Evolutionary conservation across 2,888 invertebrate genomes (phyloP).

Genomic region (Colostygia pectinataria): DNA sequence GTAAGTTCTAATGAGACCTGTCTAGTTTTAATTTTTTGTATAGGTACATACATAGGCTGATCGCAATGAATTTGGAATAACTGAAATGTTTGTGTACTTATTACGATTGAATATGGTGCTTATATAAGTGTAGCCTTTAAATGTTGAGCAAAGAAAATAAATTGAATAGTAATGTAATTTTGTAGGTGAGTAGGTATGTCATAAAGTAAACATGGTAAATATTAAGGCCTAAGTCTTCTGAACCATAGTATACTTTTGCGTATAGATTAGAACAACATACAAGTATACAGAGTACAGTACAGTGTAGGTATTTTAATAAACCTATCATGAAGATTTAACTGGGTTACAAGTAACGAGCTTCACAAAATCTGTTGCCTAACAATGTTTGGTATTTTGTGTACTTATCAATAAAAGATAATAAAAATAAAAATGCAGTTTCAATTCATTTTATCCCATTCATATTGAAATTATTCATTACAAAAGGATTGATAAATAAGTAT

Average conservation of each 20-base stretch:
- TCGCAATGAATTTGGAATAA: no score
- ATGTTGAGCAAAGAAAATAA: conserved; percentile 19
- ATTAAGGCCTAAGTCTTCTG: neutral
- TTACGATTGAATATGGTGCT: conserved; percentile 32
- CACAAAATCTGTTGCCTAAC: conserved; percentile 37
- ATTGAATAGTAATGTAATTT: conserved; percentile 16
- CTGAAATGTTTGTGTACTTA: conserved; percentile 25
- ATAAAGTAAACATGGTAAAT: neutral
- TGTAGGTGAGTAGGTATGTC: conserved; percentile 4
- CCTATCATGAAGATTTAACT: neutral
- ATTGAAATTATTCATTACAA: conserved; percentile 76
- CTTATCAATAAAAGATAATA: conserved; percentile 55
- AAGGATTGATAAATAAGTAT: conserved; percentile 82
- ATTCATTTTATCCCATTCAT: conserved; percentile 72
- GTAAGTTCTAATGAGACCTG: no score
- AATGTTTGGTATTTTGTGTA: conserved; percentile 44
- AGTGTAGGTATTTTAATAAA: neutral
- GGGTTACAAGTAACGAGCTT: conserved; percentile 25
- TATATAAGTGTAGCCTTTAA: conserved; percentile 26
- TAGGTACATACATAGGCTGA: no score
- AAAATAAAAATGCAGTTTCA: conserved; percentile 54
- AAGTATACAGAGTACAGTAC: conserved; percentile 16
- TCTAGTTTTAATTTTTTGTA: no score
- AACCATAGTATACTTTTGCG: conserved; percentile 2
- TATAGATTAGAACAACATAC: neutral